These are phyloP conservation scores for Philopedon plagiatum DNA, from an alignment of 2,888 invertebrate genomes.

Conservation along the genomic window DNA sequence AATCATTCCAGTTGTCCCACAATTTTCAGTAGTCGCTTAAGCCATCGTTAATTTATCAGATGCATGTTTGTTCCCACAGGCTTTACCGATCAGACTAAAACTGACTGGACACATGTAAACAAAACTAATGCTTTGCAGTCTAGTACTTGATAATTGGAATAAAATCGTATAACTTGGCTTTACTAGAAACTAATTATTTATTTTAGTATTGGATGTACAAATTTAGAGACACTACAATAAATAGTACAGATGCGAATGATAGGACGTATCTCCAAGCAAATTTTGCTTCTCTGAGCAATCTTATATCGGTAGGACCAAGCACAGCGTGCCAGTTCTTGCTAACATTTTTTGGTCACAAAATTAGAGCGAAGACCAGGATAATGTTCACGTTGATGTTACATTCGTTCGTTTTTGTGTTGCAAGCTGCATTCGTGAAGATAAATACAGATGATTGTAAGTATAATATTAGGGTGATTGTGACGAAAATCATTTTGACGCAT, in stretches of 20 bases:
- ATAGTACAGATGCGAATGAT: constrained; percentile 42
- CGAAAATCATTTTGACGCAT: too few relatives aligned
- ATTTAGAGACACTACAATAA: constrained; percentile 40
- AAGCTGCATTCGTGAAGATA: constrained; percentile 48
- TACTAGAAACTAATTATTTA: not conserved
- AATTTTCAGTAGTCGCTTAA: too few relatives aligned
- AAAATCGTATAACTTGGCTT: too few relatives aligned
- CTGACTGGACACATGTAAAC: too few relatives aligned
- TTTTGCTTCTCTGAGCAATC: constrained; percentile 49
- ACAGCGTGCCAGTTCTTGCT: constrained; percentile 49
- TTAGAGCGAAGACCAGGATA: constrained; percentile 46
- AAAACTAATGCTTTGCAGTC: too few relatives aligned
- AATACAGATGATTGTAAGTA: constrained; percentile 53
- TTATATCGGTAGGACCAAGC: constrained; percentile 48
- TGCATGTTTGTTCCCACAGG: too few relatives aligned
- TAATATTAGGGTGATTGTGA: too few relatives aligned
- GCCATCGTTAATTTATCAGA: too few relatives aligned
- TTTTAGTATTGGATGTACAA: constrained; percentile 54
- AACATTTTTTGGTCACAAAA: constrained; percentile 50
- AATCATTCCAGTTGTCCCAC: too few relatives aligned
- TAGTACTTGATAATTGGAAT: too few relatives aligned
- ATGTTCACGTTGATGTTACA: constrained; percentile 42
- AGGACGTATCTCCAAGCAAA: constrained; percentile 49
- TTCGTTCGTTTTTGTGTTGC: constrained; percentile 46
- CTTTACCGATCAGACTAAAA: too few relatives aligned